phyloP scores from a whole-genome alignment of 1,140 invertebrate species.

The Druon quercuslanigerum region DNA sequence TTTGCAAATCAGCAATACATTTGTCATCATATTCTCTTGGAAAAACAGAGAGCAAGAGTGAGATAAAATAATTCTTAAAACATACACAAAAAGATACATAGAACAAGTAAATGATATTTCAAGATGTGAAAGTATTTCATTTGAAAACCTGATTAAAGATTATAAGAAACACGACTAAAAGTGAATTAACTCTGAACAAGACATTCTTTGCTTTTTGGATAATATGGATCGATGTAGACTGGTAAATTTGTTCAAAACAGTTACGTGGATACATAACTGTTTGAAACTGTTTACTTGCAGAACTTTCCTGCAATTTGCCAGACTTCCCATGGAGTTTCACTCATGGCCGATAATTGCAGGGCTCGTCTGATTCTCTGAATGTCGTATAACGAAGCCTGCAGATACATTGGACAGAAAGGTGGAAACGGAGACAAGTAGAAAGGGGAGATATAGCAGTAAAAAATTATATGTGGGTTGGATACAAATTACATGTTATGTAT shows the following conservation, averaged over 20 bases:
- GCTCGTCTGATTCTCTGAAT: constrained; percentile 44
- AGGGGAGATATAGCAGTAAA: too few relatives aligned
- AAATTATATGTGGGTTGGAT: neutral
- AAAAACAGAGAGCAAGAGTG: too few relatives aligned
- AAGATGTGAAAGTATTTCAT: too few relatives aligned
- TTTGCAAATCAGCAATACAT: too few relatives aligned
- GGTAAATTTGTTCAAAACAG: neutral
- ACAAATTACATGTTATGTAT: neutral
- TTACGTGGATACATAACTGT: constrained; percentile 40
- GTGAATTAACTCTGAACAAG: neutral
- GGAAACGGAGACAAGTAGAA: neutral
- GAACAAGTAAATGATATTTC: too few relatives aligned
- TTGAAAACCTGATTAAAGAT: too few relatives aligned
- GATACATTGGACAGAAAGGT: constrained; percentile 10
- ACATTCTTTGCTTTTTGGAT: constrained; percentile 20
- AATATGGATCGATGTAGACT: neutral
- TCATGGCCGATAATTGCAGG: constrained; percentile 51
- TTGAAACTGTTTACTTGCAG: constrained; percentile 45
- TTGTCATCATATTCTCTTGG: too few relatives aligned
- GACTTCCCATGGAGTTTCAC: constrained; percentile 52
- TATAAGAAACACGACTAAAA: too few relatives aligned
- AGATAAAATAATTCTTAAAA: too few relatives aligned
- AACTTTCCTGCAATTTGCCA: constrained; percentile 50
- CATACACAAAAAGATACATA: too few relatives aligned
- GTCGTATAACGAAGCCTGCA: constrained; percentile 42